Evolutionary conservation across 2,113 vertebrate genomes (phyloP).

Genomic region (Cathartes aura): DNA sequence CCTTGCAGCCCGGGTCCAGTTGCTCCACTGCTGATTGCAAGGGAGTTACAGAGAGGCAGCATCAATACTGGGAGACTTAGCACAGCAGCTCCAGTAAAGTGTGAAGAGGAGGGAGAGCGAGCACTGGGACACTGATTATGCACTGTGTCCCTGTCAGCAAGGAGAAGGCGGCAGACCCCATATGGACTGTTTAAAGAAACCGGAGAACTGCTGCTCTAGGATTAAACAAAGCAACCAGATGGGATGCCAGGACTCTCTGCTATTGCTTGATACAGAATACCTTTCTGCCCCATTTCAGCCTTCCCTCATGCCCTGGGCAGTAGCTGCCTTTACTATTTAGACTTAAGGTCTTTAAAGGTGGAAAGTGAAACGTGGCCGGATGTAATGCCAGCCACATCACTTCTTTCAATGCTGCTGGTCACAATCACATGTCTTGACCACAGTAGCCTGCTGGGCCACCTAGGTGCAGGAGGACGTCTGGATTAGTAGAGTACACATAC

Average conservation of each 20-base stretch:
- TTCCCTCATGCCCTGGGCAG: neutral
- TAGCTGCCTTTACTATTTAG: neutral
- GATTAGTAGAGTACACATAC: neutral
- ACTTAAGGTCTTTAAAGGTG: neutral
- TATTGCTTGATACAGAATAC: neutral
- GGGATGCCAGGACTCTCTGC: neutral
- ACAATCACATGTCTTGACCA: rapidly evolving
- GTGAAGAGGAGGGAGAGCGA: neutral
- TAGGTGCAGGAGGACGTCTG: neutral
- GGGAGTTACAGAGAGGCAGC: neutral
- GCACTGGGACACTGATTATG: neutral
- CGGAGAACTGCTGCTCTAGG: neutral
- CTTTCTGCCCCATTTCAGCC: neutral
- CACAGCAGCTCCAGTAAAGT: neutral
- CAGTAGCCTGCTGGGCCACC: neutral
- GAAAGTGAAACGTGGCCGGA: neutral
- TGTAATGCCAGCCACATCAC: neutral
- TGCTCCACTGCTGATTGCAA: neutral
- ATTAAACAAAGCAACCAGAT: neutral
- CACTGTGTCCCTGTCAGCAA: neutral
- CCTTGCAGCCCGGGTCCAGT: neutral
- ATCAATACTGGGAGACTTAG: neutral
- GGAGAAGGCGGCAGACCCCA: neutral
- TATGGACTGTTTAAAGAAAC: neutral
- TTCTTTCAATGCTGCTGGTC: neutral